Evolutionary conservation across 2,797 vertebrate genomes (phyloP), one percentile per base, ranked within the genome.

Genomic region (Etheostoma nigrum): DNA sequence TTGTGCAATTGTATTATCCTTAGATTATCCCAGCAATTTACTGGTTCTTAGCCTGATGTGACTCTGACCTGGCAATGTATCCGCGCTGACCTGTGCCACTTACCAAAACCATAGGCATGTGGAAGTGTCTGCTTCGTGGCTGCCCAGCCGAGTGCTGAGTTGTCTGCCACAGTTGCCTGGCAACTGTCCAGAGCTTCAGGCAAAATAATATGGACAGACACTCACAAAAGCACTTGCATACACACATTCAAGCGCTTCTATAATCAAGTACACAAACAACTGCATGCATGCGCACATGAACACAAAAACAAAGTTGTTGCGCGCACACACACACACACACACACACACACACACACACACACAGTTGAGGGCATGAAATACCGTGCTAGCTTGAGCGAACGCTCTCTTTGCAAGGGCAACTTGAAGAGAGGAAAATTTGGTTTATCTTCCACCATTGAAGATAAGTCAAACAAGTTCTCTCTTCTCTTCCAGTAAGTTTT

Each of bases 111-210:
- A 81, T 7, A 76, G 81, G 68, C 90, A 83, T 79, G 86, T 85
- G 86, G 78, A 90, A 86, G 85, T 63, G 91, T 90, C 90, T 88
- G 82, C 84, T 79, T 81, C 42, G 74, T 67, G 79, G 83, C 84
- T 81, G 89, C 82, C 89, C 86, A 59, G 84, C 83, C 77, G 72
- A 88, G 85, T 77, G 82, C 88, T 68, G 90, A 87, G 88, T 88
- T 86, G 91, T 90, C 91, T 89, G 90, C 92, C 88, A 91, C 91
- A 86, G 95, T 95, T 95, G 94, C 95, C 88, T 95, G 94, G 95
- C 94, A 96, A 95, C 94, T 87, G 82, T 90, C 92, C 94, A 94
- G 89, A 76, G 87, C 90, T 93, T 92, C 88, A 82, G 91, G 89
- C 82, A 79, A 90, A 91, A 90, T 88, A 81, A 93, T 91, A 92